Percentiles rank a stretch among this genome's conserved stretches.
These are phyloP conservation scores for Podilymbus podiceps DNA, from an alignment of 2,113 vertebrate genomes.

Conservation along the genomic window DNA sequence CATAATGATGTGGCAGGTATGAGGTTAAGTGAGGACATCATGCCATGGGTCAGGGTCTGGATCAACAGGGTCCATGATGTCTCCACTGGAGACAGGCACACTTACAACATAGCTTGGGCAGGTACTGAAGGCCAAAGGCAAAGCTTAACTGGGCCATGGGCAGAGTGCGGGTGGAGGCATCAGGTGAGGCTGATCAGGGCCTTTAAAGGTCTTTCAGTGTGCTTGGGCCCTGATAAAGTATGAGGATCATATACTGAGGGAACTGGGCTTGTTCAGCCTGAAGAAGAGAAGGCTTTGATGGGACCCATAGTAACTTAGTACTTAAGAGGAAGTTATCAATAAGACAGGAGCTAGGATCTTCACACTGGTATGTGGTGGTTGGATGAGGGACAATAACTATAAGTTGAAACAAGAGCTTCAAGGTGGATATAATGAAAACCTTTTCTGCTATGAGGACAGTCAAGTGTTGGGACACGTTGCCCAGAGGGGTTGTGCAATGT, in stretches of 20 bases:
- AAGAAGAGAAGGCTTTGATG: neutral
- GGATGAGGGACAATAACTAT: neutral
- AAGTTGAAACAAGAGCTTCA: neutral
- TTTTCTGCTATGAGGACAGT: neutral
- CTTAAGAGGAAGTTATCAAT: neutral
- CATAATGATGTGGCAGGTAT: neutral
- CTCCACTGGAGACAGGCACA: neutral
- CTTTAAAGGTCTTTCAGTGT: neutral
- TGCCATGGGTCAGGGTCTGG: neutral
- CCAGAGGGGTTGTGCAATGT: neutral
- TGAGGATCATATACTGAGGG: neutral
- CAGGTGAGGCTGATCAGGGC: neutral
- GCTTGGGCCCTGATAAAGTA: neutral
- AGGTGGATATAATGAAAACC: neutral
- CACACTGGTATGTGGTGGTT: neutral
- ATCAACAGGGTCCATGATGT: accelerated
- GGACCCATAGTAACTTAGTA: neutral
- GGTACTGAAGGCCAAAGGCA: neutral
- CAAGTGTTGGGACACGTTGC: neutral
- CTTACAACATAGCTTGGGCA: neutral
- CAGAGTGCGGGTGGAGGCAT: neutral
- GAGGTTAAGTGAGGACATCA: neutral
- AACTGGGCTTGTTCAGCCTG: neutral
- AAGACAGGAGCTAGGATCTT: neutral
- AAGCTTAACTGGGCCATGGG: neutral